These are phyloP conservation scores for Anagrus nilaparvatae DNA, from an alignment of 1,140 invertebrate species.

Conservation along the genomic window DNA sequence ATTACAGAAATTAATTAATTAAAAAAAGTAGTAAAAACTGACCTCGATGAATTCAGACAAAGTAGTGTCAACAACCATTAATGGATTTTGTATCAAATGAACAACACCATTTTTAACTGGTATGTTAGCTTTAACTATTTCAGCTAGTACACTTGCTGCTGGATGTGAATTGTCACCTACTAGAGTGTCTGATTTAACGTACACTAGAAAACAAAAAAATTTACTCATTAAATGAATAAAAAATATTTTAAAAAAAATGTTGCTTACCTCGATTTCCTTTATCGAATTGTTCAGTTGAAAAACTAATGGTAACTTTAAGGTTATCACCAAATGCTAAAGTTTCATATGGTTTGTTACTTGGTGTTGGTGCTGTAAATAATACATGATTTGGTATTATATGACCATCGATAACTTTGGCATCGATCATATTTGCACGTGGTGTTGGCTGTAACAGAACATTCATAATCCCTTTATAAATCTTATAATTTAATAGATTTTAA, in stretches of 20 bases:
- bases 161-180: slow-evolving; percentile 64
- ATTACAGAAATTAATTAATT: no score
- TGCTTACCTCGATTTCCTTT: slow-evolving; percentile 36
- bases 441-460: slow-evolving; percentile 47
- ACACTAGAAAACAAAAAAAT: slow-evolving; percentile 50
- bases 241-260: slow-evolving; percentile 6
- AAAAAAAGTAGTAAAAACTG: no score
- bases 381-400: slow-evolving; percentile 82
- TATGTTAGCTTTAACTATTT: slow-evolving; percentile 84
- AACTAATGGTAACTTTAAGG: slow-evolving; percentile 69
- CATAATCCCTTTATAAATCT: neutral
- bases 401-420: slow-evolving; percentile 76
- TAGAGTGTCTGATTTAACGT: slow-evolving; percentile 78
- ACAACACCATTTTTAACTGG: slow-evolving; percentile 86
- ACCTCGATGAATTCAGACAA: slow-evolving; percentile 79
- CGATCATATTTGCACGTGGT: slow-evolving; percentile 58
- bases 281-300: slow-evolving; percentile 52
- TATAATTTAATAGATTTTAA: no score
- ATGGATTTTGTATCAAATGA: slow-evolving; percentile 79
- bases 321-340: slow-evolving; percentile 73
- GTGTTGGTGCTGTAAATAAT: slow-evolving; percentile 73
- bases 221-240: slow-evolving; percentile 11
- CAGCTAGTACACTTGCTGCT: slow-evolving; percentile 71
- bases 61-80: slow-evolving; percentile 81
- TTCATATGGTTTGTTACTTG: slow-evolving; percentile 56